A percentile compares a stretch with the other conserved stretches of the same genome.
Conservation (phyloP, 2,113 vertebrate genomes). For the Phyllostomus discolor region DNA sequence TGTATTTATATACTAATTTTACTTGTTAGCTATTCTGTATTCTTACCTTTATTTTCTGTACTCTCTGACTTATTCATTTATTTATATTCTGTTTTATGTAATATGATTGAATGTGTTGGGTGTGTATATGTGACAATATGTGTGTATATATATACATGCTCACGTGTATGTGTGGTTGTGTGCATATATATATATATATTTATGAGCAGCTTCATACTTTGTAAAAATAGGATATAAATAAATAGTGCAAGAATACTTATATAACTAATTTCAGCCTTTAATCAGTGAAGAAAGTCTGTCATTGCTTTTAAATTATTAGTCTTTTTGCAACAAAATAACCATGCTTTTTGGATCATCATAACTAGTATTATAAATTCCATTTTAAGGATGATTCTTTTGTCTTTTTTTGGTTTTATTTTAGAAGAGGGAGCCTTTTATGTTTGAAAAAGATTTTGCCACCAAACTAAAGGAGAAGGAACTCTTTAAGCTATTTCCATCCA, state of each 20-base stretch:
- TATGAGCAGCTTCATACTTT: slow-evolving; percentile 23
- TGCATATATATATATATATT: neutral
- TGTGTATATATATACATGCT: neutral
- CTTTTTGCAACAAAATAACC: slow-evolving; percentile 46
- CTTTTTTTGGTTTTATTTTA: slow-evolving; percentile 64
- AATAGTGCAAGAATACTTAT: neutral
- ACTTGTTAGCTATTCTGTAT: slow-evolving; percentile 6
- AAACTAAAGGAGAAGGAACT: slow-evolving; percentile 93
- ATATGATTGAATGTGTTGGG: neutral
- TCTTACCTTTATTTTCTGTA: slow-evolving; percentile 47
- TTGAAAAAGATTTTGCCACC: slow-evolving; percentile 88
- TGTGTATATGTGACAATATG: neutral
- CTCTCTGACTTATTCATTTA: slow-evolving; percentile 26
- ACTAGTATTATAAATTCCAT: slow-evolving; percentile 32
- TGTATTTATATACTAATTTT: slow-evolving; percentile 41
- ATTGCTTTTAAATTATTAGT: slow-evolving; percentile 35
- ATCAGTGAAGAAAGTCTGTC: slow-evolving; percentile 16
- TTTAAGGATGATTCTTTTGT: slow-evolving; percentile 52
- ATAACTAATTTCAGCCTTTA: slow-evolving; percentile 46
- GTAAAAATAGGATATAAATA: slow-evolving; percentile 51
- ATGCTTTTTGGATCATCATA: slow-evolving; percentile 45
- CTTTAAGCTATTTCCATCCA: slow-evolving; percentile 89
- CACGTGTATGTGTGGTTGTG: neutral
- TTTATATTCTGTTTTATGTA: slow-evolving; percentile 47
- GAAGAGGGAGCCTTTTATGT: slow-evolving; percentile 83